A percentile compares a stretch with the other conserved stretches of the same genome.
Evolutionary conservation across 2,113 vertebrate species (phyloP).

Genomic region (Crypturellus undulatus): DNA sequence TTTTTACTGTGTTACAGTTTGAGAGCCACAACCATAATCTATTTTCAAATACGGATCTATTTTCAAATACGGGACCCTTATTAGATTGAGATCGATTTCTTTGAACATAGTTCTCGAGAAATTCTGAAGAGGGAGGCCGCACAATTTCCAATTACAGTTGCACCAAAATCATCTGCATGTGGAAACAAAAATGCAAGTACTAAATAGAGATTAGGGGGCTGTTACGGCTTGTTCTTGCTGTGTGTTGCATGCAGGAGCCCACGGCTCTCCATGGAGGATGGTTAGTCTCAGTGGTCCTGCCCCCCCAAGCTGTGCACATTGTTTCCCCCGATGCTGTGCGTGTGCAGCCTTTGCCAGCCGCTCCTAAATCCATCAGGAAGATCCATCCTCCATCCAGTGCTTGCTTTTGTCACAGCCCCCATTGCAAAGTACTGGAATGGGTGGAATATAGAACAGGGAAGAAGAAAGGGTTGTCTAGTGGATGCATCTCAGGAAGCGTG

Average conservation of each 20-base stretch:
- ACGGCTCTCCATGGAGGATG: not conserved
- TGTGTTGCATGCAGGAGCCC: not conserved
- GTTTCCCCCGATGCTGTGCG: not conserved
- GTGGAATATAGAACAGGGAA: not conserved
- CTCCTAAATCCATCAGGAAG: not conserved
- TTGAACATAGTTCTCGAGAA: not conserved
- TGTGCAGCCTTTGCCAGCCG: not conserved
- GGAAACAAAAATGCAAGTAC: not conserved
- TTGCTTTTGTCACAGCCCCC: not conserved
- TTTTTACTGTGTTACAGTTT: not conserved
- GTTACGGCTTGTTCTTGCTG: not conserved
- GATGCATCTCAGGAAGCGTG: not conserved
- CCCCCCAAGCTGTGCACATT: not conserved
- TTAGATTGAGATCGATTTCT: not conserved
- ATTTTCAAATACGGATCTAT: not conserved
- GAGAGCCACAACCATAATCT: not conserved
- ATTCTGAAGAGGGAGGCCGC: not conserved
- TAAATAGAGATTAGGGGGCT: not conserved
- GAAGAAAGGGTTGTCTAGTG: not conserved
- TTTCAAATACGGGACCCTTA: not conserved
- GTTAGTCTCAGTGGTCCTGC: not conserved
- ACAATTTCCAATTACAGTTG: not conserved
- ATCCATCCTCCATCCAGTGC: not conserved
- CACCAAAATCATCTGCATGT: not conserved
- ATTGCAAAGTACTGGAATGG: not conserved